Base-by-base conservation (phyloP, 2,888 invertebrate genomes). In the Sturmia bella region DNA sequence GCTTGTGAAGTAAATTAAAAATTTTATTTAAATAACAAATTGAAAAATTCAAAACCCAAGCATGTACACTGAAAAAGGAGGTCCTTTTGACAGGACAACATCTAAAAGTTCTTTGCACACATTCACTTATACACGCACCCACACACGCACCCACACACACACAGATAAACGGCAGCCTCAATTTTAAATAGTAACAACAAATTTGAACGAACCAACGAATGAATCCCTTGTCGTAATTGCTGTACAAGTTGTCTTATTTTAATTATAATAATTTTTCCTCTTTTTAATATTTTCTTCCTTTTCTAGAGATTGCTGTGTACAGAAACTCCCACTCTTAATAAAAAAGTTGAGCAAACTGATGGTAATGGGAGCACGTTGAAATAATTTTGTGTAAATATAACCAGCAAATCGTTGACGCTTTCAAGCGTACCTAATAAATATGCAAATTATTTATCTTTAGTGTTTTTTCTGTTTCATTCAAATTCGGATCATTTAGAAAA, bases 161-260 rank as follows among this genome's bases (percentile, higher is more conserved):
- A 19, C 21, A n/a, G 5, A 15, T 7, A 45, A 19, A 15, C n/a
- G n/a, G 4, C 43, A 17, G 11, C 27, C 56, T 32, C 17, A 39
- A 48, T n/a, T 15, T 41, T 70, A 56, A 17, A 21, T 32, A 56
- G 39, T 24, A 45, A 52, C 21, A 64, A 24, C 41, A 61, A 52
- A 68, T 48, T 61, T 43, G 32, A 59, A 73, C 66, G 32, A 32
- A 32, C 32, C 7, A 27, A 6, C 32, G 7, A n/a, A n/a, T 7
- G 32, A 32, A 7, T 32, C 72, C 72, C 72, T 66, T 66, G 64
- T 61, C 83, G 80, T 88, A 88, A 88, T 88, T 87, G 88, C n/a
- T 86, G 85, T 85, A 81, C 84, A 52, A 85, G 84, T 85, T 87
- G 87, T 88, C 89, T 88, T 88, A 86, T 87, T 85, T 86, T 88